A percentile compares a stretch with the other conserved stretches of the same genome.
Evolutionary conservation across 1,140 invertebrate genomes (phyloP).

Genomic region (Caenorhabditis inopinata): DNA sequence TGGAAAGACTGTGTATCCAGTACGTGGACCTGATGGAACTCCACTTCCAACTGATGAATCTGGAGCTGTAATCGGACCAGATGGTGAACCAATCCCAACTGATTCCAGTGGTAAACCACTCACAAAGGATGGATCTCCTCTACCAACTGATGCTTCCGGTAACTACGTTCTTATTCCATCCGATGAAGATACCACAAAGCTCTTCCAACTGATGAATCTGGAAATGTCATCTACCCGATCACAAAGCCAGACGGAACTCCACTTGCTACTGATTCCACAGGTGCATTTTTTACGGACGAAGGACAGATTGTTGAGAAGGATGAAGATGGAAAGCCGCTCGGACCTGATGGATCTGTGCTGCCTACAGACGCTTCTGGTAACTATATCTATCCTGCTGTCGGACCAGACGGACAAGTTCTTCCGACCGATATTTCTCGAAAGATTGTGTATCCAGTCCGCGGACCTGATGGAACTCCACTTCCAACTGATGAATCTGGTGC

Average conservation of each 20-base stretch:
- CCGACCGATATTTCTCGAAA: slow-evolving; percentile 18
- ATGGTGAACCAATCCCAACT: slow-evolving; percentile 44
- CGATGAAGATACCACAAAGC: neutral
- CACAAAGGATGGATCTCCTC: slow-evolving; percentile 19
- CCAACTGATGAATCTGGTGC: slow-evolving; percentile 36
- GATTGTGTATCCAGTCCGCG: slow-evolving; percentile 3
- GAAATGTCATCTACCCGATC: slow-evolving; percentile 28
- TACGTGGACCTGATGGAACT: slow-evolving; percentile 33
- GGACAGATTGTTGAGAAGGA: slow-evolving; percentile 7
- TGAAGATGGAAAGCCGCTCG: slow-evolving; percentile 34
- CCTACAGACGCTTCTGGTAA: slow-evolving; percentile 41
- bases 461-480: slow-evolving; percentile 19
- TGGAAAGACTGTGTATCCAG: slow-evolving; percentile 38
- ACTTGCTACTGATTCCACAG: slow-evolving; percentile 36
- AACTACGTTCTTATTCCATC: slow-evolving; percentile 34
- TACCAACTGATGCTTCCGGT: slow-evolving; percentile 45
- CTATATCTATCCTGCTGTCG: slow-evolving; percentile 21
- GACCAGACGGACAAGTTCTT: slow-evolving; percentile 24
- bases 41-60: slow-evolving; percentile 33
- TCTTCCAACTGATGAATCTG: slow-evolving; percentile 3
- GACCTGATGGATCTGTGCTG: slow-evolving; percentile 35
- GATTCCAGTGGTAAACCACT: slow-evolving; percentile 39
- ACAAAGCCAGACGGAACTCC: slow-evolving; percentile 34
- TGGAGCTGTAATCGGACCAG: slow-evolving; percentile 13
- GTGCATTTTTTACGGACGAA: slow-evolving; percentile 4